Conservation (phyloP, 2,797 vertebrate genomes). For the Notolepis coatsorum region DNA sequence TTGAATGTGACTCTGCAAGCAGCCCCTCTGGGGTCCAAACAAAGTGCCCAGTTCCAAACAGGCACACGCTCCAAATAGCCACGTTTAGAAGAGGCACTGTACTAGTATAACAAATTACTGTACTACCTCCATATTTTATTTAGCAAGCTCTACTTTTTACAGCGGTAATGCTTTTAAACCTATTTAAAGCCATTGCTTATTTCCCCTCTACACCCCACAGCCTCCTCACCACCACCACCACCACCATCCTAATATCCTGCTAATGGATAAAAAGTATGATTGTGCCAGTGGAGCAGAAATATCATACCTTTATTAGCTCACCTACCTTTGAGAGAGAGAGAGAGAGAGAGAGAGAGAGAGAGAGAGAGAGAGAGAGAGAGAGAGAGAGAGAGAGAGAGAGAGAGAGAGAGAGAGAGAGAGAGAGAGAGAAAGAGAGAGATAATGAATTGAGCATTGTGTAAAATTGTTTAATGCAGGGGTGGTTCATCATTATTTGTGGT, state of each 20-base stretch:
- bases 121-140: constrained; percentile 1
- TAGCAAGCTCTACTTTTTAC: constrained; percentile 59
- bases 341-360: background rate
- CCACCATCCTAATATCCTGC: constrained; percentile 70
- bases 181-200: constrained; percentile 64
- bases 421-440: constrained; percentile 55
- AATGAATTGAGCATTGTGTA: constrained; percentile 87
- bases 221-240: constrained; percentile 11
- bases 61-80: no score
- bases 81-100: no score
- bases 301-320: constrained; percentile 85
- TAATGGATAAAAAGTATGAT: constrained; percentile 83
- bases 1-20: no score
- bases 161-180: constrained; percentile 66
- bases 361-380: constrained; percentile 32
- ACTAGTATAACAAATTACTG: no score
- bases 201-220: constrained; percentile 48
- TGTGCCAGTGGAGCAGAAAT: constrained; percentile 76
- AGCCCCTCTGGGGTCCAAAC: no score
- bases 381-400: constrained; percentile 30
- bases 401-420: constrained; percentile 26
- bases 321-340: no score
- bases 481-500: constrained; percentile 89
- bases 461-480: constrained; percentile 86
- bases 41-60: no score